Conservation (phyloP, 2,113 vertebrate species). For the Cebidichthys violaceus region DNA sequence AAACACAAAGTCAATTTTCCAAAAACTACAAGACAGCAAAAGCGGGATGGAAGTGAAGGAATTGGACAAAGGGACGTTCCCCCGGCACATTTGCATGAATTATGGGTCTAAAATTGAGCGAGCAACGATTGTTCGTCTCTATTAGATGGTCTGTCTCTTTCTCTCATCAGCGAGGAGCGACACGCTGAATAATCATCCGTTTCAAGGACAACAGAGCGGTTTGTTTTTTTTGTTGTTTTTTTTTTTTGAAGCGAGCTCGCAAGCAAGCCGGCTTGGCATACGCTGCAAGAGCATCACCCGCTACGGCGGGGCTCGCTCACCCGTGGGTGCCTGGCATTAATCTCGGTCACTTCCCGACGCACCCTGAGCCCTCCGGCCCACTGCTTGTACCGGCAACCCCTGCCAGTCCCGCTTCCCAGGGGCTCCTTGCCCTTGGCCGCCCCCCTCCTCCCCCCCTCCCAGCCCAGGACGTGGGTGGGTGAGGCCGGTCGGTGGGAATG, state of each 20-base stretch:
- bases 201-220: slow-evolving; percentile 60
- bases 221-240: too few relatives aligned
- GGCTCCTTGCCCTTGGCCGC: background rate
- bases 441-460: too few relatives aligned
- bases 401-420: background rate
- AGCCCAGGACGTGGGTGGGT: background rate
- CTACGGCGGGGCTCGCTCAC: slow-evolving; percentile 3
- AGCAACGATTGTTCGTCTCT: slow-evolving; percentile 59
- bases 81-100: slow-evolving; percentile 45
- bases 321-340: slow-evolving; percentile 39
- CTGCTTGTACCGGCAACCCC: background rate
- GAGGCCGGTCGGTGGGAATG: background rate
- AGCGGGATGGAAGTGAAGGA: slow-evolving; percentile 17
- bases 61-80: slow-evolving; percentile 12
- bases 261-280: background rate
- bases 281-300: background rate
- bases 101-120: slow-evolving; percentile 54
- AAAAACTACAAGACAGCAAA: slow-evolving; percentile 9
- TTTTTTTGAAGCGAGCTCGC: slow-evolving; percentile 1
- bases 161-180: slow-evolving; percentile 26
- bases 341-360: slow-evolving; percentile 26
- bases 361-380: slow-evolving; percentile 17
- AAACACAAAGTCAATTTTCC: slow-evolving; percentile 59
- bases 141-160: slow-evolving; percentile 56
- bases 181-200: slow-evolving; percentile 41